These are phyloP conservation scores for Meriones unguiculatus DNA, from an alignment of 2,113 vertebrate species.

Conservation along the genomic window DNA sequence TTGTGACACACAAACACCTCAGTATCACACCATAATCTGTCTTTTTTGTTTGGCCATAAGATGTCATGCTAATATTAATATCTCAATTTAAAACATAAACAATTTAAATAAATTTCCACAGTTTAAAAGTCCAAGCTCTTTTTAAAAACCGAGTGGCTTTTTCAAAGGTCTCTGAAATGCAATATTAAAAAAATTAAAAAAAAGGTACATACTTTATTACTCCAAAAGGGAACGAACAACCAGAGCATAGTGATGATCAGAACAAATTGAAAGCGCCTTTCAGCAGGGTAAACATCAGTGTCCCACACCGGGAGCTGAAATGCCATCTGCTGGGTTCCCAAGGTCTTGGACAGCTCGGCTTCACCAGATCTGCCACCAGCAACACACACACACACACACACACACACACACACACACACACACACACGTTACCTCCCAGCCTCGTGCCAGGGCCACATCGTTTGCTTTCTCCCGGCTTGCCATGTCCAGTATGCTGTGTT, in stretches of 20 bases:
- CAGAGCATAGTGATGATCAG: neutral
- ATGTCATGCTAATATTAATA: neutral
- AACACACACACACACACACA: neutral
- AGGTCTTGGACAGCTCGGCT: neutral
- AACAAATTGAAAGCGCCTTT: neutral
- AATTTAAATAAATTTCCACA: neutral
- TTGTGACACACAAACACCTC: neutral
- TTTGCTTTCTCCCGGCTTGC: neutral
- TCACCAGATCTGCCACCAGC: neutral
- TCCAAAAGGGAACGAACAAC: neutral
- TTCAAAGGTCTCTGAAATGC: neutral
- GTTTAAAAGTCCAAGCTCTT: neutral
- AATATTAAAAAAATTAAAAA: neutral
- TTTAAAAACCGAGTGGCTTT: neutral
- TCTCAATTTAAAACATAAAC: neutral
- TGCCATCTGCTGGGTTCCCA: neutral
- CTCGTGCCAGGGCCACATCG: neutral
- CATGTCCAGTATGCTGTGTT: neutral
- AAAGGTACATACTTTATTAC: neutral
- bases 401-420: too few relatives aligned
- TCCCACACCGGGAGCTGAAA: neutral
- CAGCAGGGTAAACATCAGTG: neutral
- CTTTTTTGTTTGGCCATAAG: neutral
- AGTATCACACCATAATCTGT: neutral
- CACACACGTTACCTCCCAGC: neutral